Percentiles rank a stretch among this genome's conserved stretches.
Conservation (phyloP, 1,140 invertebrate genomes). For the Drosophila tropicalis region DNA sequence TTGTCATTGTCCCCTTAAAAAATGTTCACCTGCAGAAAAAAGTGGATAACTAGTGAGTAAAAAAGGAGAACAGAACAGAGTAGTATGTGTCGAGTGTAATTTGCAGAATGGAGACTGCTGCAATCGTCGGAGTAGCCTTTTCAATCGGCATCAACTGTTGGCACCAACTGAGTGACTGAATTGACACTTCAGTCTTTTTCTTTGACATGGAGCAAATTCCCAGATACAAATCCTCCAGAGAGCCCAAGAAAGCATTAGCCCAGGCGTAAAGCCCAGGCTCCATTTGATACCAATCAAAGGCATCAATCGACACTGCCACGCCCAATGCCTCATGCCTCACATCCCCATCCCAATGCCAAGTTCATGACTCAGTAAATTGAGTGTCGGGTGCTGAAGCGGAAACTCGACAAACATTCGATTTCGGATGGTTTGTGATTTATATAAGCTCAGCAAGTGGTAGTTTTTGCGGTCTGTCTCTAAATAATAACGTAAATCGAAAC, state of each 20-base stretch:
- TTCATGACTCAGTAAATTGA: constrained; percentile 55
- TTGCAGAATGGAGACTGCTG: constrained; percentile 46
- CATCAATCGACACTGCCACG: constrained; percentile 40
- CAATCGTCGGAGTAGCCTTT: constrained; percentile 28
- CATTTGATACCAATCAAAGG: constrained; percentile 59
- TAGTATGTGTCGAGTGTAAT: constrained; percentile 49
- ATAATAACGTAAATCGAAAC: constrained; percentile 42
- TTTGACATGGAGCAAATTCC: constrained; percentile 38
- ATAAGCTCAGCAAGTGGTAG: constrained; percentile 1
- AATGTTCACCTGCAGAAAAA: constrained; percentile 36
- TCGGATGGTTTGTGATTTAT: constrained; percentile 32
- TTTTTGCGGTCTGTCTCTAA: constrained; percentile 20
- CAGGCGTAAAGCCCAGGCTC: constrained; percentile 16
- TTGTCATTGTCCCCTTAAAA: constrained; percentile 45
- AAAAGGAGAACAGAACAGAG: no score
- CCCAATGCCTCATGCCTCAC: background rate
- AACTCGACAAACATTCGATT: constrained; percentile 38
- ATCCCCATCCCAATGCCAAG: constrained; percentile 15
- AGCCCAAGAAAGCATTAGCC: constrained; percentile 28
- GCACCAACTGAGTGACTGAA: constrained; percentile 35
- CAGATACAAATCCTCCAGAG: constrained; percentile 44
- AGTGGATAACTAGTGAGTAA: constrained; percentile 31
- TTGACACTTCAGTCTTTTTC: constrained; percentile 42
- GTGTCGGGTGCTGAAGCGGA: constrained; percentile 39
- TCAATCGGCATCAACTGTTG: constrained; percentile 22